Percentiles rank a stretch among this genome's conserved stretches.
Conservation (phyloP, 2,113 vertebrate genomes). For the Pomatostomus ruficeps region DNA sequence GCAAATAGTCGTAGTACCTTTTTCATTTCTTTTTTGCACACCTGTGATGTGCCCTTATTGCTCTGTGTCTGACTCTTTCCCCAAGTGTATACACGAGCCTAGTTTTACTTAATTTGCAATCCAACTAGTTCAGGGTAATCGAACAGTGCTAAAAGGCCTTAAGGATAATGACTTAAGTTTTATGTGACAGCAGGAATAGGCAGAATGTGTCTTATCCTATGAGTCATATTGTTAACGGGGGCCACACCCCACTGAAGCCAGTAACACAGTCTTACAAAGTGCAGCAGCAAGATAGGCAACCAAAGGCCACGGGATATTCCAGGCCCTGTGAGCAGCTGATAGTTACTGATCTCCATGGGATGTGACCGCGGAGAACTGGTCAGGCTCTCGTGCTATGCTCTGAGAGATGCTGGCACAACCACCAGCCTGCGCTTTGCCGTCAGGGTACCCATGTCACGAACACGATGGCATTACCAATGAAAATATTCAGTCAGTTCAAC, state of each 20-base stretch:
- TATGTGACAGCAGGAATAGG: neutral
- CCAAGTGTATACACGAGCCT: neutral
- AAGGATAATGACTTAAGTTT: neutral
- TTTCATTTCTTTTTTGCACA: neutral
- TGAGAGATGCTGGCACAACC: accelerated
- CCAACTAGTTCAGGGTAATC: neutral
- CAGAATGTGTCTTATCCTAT: neutral
- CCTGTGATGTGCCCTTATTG: neutral
- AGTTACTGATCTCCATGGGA: too few species aligned
- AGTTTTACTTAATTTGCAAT: neutral
- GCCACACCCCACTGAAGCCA: neutral
- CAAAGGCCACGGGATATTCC: neutral
- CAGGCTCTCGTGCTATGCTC: neutral
- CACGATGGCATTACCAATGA: accelerated
- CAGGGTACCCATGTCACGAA: neutral
- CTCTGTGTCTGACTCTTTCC: neutral
- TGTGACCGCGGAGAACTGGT: accelerated
- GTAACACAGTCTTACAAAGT: accelerated
- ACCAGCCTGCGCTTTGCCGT: neutral
- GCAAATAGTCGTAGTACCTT: neutral
- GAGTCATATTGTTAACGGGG: neutral
- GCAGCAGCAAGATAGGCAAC: neutral
- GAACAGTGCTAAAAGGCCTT: neutral
- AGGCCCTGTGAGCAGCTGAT: neutral
- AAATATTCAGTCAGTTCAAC: neutral